Evolutionary conservation across 2,797 vertebrate species (phyloP).

Genomic region (Notolepis coatsorum): DNA sequence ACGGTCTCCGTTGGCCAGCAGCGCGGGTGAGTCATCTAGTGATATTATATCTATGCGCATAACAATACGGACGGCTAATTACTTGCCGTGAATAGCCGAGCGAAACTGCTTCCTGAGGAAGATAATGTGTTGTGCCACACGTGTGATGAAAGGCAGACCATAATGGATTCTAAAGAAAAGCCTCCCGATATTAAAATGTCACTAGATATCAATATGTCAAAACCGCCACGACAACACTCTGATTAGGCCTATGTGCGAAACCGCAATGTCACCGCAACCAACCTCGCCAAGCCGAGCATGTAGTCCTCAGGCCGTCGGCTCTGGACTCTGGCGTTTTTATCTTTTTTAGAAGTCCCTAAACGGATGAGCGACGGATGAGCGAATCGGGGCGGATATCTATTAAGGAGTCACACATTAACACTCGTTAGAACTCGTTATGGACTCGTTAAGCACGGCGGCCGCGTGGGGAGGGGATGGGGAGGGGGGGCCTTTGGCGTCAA

Average conservation of each 20-base stretch:
- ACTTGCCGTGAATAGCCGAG: constrained; percentile 4
- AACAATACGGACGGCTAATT: constrained; percentile 25
- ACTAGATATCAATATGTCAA: constrained; percentile 55
- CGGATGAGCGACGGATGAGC: constrained; percentile 58
- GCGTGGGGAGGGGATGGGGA: no score
- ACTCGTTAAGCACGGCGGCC: no score
- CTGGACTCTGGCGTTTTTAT: constrained; percentile 61
- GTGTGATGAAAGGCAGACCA: constrained; percentile 19
- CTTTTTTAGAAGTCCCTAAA: constrained; percentile 41
- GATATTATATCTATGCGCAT: no score
- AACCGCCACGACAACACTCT: background rate
- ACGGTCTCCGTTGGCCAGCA: no score
- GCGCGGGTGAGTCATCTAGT: no score
- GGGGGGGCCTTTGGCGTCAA: constrained; percentile 56
- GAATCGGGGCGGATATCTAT: constrained; percentile 59
- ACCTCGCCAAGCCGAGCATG: no score
- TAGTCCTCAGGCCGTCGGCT: no score
- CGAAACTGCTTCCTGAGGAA: constrained; percentile 13
- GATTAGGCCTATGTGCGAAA: background rate
- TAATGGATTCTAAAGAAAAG: constrained; percentile 9
- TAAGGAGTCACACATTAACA: constrained; percentile 60
- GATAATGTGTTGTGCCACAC: background rate
- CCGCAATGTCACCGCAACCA: background rate
- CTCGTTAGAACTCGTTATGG: constrained; percentile 70
- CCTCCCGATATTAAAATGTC: constrained; percentile 63